Evolutionary conservation across 2,113 vertebrate genomes (phyloP).

Genomic region (Ochotona princeps): DNA sequence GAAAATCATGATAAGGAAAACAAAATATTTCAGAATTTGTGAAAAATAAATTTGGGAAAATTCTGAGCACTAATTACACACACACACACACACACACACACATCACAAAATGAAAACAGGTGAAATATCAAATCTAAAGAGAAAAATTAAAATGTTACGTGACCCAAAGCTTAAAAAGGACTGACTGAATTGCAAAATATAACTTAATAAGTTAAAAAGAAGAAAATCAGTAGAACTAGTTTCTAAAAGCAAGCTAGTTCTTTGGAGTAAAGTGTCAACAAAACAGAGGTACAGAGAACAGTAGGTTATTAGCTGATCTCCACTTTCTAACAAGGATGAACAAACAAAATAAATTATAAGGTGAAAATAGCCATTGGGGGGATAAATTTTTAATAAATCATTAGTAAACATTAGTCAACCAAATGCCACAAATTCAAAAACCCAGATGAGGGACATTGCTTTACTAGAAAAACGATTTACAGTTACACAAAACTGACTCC

Average conservation of each 20-base stretch:
- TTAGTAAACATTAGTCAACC: conserved; percentile 42
- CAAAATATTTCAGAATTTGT: not conserved
- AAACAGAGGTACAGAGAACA: conserved; percentile 6
- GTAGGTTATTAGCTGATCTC: not conserved
- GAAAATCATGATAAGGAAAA: not conserved
- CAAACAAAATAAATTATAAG: conserved; percentile 41
- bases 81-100: too few relatives aligned
- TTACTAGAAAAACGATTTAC: not conserved
- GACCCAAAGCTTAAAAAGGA: not conserved
- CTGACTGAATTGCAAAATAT: not conserved
- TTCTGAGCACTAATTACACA: not conserved
- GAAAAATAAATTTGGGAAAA: not conserved
- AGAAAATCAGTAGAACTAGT: conserved; percentile 19
- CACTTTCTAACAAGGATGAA: conserved; percentile 22
- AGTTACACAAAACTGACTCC: not conserved
- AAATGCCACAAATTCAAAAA: conserved; percentile 5
- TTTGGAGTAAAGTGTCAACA: conserved; percentile 2
- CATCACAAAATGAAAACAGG: not conserved
- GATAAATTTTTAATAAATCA: not conserved
- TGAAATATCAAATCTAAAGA: not conserved
- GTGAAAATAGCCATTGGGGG: not conserved
- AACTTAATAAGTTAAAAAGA: conserved; percentile 2
- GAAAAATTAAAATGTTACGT: conserved; percentile 6
- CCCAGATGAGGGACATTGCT: not conserved
- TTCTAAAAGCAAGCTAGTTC: not conserved